phyloP scores from a whole-genome alignment of 1,140 invertebrate genomes.

The Acyrthosiphon pisum region DNA sequence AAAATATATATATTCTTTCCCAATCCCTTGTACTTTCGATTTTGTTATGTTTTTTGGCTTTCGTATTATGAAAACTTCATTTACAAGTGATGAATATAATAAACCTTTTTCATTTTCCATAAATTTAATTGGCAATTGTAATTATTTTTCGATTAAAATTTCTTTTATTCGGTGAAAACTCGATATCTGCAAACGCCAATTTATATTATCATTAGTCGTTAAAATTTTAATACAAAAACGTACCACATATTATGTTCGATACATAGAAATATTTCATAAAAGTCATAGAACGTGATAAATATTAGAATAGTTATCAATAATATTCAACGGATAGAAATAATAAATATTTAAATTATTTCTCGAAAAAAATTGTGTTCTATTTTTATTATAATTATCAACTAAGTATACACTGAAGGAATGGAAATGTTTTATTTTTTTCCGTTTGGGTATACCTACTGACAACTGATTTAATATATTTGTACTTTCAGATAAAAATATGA shows the following conservation, averaged over 20 bases:
- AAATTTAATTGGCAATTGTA: not conserved
- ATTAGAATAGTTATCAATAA: conserved; percentile 7
- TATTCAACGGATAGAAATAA: not conserved
- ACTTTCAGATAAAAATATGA: not conserved
- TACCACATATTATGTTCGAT: not conserved
- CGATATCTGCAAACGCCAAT: not conserved
- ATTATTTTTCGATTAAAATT: not conserved
- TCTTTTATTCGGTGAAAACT: not conserved
- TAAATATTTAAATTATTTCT: not conserved
- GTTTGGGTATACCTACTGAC: no score
- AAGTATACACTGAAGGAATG: not conserved
- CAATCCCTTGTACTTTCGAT: not conserved
- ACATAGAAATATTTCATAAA: not conserved
- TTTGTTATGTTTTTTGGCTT: not conserved
- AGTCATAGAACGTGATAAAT: not conserved
- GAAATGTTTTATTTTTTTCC: not conserved
- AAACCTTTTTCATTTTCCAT: not conserved
- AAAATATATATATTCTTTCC: not conserved
- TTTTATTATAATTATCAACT: not conserved
- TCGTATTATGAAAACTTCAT: not conserved
- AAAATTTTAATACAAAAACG: not conserved
- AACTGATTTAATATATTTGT: not conserved
- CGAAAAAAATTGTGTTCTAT: not conserved
- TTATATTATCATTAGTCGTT: not conserved
- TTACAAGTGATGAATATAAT: not conserved